Conservation (phyloP, 2,797 vertebrate species). For the Apogon talboti region DNA sequence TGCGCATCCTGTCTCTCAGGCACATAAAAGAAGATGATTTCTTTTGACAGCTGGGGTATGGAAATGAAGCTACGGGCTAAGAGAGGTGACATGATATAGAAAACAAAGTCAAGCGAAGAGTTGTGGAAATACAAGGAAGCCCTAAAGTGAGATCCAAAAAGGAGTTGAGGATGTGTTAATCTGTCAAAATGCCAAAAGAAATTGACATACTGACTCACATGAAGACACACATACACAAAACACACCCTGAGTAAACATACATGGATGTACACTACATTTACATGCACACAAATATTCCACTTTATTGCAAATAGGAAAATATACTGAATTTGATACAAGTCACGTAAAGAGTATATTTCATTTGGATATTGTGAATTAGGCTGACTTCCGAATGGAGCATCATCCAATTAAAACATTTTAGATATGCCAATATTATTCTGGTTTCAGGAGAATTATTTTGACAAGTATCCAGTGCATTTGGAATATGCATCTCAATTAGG, state of each 20-base stretch:
- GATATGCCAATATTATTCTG: no score
- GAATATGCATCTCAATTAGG: no score
- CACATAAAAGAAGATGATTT: conserved; percentile 61
- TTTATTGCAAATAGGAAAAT: no score
- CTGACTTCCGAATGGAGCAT: no score
- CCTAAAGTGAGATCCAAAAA: conserved; percentile 55
- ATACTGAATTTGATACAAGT: no score
- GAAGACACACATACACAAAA: conserved; percentile 11
- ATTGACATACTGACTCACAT: conserved; percentile 19
- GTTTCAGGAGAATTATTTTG: no score
- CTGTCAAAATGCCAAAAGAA: conserved; percentile 43
- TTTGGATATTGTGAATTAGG: no score
- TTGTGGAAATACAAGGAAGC: conserved; percentile 26
- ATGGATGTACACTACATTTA: not conserved
- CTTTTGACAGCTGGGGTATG: conserved; percentile 60
- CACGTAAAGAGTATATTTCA: no score
- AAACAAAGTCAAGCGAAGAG: conserved; percentile 58
- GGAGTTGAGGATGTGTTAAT: conserved; percentile 35
- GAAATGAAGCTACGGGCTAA: conserved; percentile 49
- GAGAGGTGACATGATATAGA: conserved; percentile 63
- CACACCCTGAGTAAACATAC: conserved; percentile 7
- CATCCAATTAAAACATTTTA: no score
- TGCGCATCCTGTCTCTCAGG: conserved; percentile 40
- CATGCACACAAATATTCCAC: not conserved
- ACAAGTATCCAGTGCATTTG: no score